A percentile compares a stretch with the other conserved stretches of the same genome.
phyloP scores from a whole-genome alignment of 2,888 invertebrate species.

The Erebia aethiops region DNA sequence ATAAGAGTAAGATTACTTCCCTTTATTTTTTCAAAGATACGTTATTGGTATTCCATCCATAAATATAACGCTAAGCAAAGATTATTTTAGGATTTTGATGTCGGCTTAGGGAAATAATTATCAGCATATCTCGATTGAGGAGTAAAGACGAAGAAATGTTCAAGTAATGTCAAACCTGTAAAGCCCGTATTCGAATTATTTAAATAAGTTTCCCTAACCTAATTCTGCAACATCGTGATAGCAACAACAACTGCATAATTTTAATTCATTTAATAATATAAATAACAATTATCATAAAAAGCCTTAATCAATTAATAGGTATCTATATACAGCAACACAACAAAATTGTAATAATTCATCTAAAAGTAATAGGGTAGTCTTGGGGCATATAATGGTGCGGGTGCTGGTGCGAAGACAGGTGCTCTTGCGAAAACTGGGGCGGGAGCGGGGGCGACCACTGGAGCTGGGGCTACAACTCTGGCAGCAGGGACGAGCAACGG shows the following conservation, averaged over 20 bases:
- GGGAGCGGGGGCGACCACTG: slow-evolving; percentile 54
- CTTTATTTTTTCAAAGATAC: too few species aligned
- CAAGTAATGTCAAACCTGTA: too few species aligned
- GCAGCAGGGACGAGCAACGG: slow-evolving; percentile 64
- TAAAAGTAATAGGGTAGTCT: slow-evolving; percentile 70
- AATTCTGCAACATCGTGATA: background rate
- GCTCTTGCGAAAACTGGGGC: slow-evolving; percentile 51
- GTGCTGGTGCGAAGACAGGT: slow-evolving; percentile 47
- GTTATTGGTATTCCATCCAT: too few species aligned
- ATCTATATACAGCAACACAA: slow-evolving; percentile 60
- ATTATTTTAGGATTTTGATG: too few species aligned
- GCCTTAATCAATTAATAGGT: slow-evolving; percentile 51
- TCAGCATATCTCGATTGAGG: too few species aligned
- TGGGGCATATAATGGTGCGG: slow-evolving; percentile 52
- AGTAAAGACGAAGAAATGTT: too few species aligned
- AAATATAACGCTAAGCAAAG: too few species aligned
- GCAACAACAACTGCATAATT: slow-evolving; percentile 24
- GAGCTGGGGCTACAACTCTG: slow-evolving; percentile 55
- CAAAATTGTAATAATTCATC: slow-evolving; percentile 79
- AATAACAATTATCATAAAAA: slow-evolving; percentile 70
- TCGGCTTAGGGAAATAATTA: too few species aligned
- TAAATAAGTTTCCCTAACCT: background rate
- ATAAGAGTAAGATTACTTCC: background rate
- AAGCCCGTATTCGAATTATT: too few species aligned
- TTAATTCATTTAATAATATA: slow-evolving; percentile 65